A percentile compares a stretch with the other conserved stretches of the same genome.
These are phyloP conservation scores for Aplochiton taeniatus DNA, from an alignment of 2,797 vertebrate species.

Conservation along the genomic window DNA sequence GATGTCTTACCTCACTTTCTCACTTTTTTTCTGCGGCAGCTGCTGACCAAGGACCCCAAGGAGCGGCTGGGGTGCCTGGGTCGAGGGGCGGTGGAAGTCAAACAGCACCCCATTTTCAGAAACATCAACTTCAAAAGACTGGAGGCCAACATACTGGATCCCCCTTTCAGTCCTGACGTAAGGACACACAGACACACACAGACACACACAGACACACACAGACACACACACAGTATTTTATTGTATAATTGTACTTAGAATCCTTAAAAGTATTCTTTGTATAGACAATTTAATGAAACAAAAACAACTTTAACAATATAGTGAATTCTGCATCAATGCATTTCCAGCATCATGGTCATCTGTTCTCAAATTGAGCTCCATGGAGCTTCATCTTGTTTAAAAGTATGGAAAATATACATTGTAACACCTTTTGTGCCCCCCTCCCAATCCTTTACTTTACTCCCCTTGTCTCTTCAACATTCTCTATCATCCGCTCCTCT, in stretches of 20 bases:
- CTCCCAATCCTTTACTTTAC: neutral
- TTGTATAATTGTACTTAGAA: neutral
- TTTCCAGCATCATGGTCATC: no score
- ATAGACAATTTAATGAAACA: no score
- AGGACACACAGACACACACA: conserved; percentile 49
- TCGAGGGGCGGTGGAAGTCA: conserved; percentile 80
- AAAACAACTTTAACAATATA: no score
- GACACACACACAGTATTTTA: conserved; percentile 17
- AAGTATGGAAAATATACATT: neutral
- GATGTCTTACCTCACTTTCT: no score
- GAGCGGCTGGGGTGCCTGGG: conserved; percentile 84
- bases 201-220: conserved; percentile 6
- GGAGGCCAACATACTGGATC: conserved; percentile 87
- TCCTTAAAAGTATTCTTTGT: no score
- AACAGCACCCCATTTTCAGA: conserved; percentile 87
- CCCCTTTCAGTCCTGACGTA: conserved; percentile 91
- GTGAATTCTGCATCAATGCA: no score
- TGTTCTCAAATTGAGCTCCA: no score
- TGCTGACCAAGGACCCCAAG: conserved; percentile 86
- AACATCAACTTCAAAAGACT: conserved; percentile 90
- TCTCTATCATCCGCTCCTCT: neutral
- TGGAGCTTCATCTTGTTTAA: no score
- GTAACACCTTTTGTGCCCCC: neutral
- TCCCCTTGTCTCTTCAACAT: neutral
- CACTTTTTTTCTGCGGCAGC: conserved; percentile 63